Percentiles rank a stretch among this genome's conserved stretches.
Conservation (phyloP, 2,113 vertebrate species). For the Channa argus region DNA sequence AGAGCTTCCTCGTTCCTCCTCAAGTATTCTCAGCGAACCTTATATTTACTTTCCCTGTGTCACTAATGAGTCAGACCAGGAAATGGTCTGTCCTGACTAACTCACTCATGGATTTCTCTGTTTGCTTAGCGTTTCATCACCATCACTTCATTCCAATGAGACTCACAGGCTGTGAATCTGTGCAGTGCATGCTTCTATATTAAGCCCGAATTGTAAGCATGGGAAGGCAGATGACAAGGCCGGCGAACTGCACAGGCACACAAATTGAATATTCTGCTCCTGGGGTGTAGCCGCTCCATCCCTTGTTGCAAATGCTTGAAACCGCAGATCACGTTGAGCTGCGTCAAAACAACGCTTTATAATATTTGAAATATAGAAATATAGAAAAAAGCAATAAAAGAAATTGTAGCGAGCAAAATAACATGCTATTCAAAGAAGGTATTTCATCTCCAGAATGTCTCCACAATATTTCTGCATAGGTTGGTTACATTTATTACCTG, state of each 20-base stretch:
- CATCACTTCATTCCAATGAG: conserved; percentile 26
- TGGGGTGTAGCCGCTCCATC: background rate
- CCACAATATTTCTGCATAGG: no score
- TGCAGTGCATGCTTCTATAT: conserved; percentile 1
- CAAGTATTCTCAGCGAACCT: background rate
- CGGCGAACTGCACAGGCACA: background rate
- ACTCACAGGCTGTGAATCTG: background rate
- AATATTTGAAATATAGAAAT: background rate
- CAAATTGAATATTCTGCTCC: no score
- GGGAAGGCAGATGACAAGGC: background rate
- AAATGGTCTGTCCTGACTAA: conserved; percentile 51
- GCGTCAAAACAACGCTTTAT: background rate
- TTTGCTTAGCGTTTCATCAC: conserved; percentile 39
- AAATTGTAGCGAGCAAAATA: no score
- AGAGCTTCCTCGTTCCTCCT: conserved; percentile 14
- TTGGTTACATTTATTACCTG: no score
- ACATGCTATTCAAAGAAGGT: no score
- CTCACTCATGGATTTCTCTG: conserved; percentile 35
- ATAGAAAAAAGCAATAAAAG: background rate
- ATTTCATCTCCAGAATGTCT: no score
- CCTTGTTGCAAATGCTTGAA: background rate
- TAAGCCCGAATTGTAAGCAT: background rate
- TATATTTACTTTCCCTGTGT: conserved; percentile 31
- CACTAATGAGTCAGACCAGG: conserved; percentile 54
- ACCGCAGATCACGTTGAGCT: background rate